Base-by-base conservation (phyloP, 2,113 vertebrate genomes). In the Xiphias gladius region DNA sequence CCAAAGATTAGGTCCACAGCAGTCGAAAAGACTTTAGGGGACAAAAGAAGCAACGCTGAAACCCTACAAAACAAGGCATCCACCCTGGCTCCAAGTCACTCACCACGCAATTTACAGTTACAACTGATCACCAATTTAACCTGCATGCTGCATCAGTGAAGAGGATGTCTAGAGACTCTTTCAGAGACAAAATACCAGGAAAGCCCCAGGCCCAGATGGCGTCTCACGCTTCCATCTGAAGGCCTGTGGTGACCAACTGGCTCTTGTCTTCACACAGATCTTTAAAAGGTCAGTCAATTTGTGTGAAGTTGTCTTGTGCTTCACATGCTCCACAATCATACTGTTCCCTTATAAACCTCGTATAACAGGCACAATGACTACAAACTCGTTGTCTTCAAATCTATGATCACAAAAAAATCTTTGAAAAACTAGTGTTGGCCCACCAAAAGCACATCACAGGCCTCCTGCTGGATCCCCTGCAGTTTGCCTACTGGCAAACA, bases 201-300 rank as follows among this genome's bases (percentile, higher is more conserved):
- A 54, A 79, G 62, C 81, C 79, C 58, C 2, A 24, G 68, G 67
- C 59, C 55, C 80, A 83, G 76, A 78, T 83, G 80, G 80, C 24
- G 3, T 69, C 59, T 74, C 50, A 55, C 22, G 6, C 68, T 77
- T 48, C 48, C 46, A 48, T 70, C 72, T 73, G 52, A 82, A 55
- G 52, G 55, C 82, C 61, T 67, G 54, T 32, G 72, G 80, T 73
- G 86, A 84, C 84, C 67, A 69, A 80, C 50, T 88, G 76, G 55
- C 72, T 82, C 24, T 39, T 5, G 69, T 84, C 84, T 73, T 67
- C 24, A 37, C 58, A 58, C 70, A 62, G 48, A 85, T 88, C 68
- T 63, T 77, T 68, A 68, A 16, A 59, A 61, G 37, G 87, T 86
- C 41, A 77, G 50, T 85, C 59, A 55, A 28, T 65, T 28, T 37